These are phyloP conservation scores for Amitus sp. DNA, from an alignment of 2,888 invertebrate genomes.

Conservation along the genomic window DNA sequence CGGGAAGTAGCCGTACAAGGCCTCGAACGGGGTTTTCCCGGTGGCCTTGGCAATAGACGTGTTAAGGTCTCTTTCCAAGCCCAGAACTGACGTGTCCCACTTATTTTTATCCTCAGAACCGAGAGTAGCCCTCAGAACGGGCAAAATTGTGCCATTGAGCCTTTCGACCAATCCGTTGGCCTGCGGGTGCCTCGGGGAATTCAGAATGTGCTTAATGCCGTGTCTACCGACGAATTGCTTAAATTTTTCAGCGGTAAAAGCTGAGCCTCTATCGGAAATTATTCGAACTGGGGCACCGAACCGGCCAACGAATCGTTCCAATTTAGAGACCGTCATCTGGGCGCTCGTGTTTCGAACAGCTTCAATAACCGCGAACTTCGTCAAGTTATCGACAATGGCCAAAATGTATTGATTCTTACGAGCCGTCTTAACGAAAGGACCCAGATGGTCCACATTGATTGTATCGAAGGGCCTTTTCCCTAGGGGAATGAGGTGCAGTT, in stretches of 20 bases:
- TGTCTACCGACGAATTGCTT: slow-evolving; percentile 18
- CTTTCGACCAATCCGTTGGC: slow-evolving; percentile 36
- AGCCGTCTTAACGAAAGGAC: slow-evolving; percentile 35
- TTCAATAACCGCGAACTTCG: slow-evolving; percentile 33
- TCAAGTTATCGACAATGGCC: slow-evolving; percentile 41
- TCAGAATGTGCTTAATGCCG: slow-evolving; percentile 19
- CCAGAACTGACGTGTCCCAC: slow-evolving; percentile 15
- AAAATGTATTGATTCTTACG: slow-evolving; percentile 38
- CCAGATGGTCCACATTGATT: slow-evolving; percentile 42
- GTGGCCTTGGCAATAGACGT: slow-evolving; percentile 25
- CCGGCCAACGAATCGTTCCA: slow-evolving; percentile 23
- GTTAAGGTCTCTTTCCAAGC: slow-evolving; percentile 36
- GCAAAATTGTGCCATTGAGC: slow-evolving; percentile 14
- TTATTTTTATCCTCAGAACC: slow-evolving; percentile 6
- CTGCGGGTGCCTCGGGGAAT: slow-evolving; percentile 34
- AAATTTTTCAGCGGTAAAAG: slow-evolving; percentile 30
- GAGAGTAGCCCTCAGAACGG: slow-evolving; percentile 2
- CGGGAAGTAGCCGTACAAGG: slow-evolving; percentile 28
- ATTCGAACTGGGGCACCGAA: slow-evolving; percentile 29
- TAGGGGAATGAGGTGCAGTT: slow-evolving; percentile 42
- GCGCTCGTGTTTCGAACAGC: slow-evolving; percentile 10
- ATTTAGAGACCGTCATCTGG: neutral
- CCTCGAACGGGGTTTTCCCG: slow-evolving; percentile 29
- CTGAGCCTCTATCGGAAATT: slow-evolving; percentile 32
- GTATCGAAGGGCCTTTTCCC: slow-evolving; percentile 42